These are phyloP conservation scores for Bufo bufo DNA, from an alignment of 2,113 vertebrate species.

Conservation along the genomic window DNA sequence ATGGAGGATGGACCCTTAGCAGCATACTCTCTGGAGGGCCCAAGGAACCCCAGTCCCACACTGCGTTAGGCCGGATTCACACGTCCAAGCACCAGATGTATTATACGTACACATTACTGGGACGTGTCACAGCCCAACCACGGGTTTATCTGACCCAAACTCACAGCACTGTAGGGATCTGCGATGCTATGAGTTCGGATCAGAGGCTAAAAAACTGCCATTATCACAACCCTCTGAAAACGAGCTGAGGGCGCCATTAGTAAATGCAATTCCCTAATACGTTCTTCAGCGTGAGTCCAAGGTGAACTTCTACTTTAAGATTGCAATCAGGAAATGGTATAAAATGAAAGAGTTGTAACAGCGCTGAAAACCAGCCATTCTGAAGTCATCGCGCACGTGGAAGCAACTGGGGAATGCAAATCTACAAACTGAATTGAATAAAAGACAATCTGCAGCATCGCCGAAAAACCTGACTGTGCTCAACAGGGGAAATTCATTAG, in stretches of 20 bases:
- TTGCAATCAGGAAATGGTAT: slow-evolving; percentile 2
- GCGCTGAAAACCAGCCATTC: neutral
- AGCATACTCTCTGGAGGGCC: too few relatives aligned
- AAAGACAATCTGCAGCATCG: slow-evolving; percentile 28
- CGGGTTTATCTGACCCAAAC: too few relatives aligned
- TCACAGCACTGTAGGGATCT: too few relatives aligned
- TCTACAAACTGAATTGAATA: slow-evolving; percentile 38
- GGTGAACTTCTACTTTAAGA: slow-evolving; percentile 8
- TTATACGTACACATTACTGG: too few relatives aligned
- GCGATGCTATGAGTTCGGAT: too few relatives aligned
- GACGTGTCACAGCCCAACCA: too few relatives aligned
- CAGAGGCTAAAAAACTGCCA: neutral
- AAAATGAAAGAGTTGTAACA: slow-evolving; percentile 13
- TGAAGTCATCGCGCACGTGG: slow-evolving; percentile 4
- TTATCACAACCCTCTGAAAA: neutral
- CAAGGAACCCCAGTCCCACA: too few relatives aligned
- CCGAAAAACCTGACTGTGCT: slow-evolving; percentile 16
- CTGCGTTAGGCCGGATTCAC: too few relatives aligned
- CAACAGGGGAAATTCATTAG: slow-evolving; percentile 36
- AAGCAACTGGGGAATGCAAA: slow-evolving; percentile 32
- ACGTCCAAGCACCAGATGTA: too few relatives aligned
- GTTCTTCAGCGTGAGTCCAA: neutral
- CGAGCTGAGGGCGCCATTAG: neutral
- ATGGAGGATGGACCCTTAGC: too few relatives aligned
- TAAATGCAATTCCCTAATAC: neutral